A percentile compares a stretch with the other conserved stretches of the same genome.
Evolutionary conservation across 1,140 invertebrate species (phyloP).

Genomic region (Drosophila lowei): DNA sequence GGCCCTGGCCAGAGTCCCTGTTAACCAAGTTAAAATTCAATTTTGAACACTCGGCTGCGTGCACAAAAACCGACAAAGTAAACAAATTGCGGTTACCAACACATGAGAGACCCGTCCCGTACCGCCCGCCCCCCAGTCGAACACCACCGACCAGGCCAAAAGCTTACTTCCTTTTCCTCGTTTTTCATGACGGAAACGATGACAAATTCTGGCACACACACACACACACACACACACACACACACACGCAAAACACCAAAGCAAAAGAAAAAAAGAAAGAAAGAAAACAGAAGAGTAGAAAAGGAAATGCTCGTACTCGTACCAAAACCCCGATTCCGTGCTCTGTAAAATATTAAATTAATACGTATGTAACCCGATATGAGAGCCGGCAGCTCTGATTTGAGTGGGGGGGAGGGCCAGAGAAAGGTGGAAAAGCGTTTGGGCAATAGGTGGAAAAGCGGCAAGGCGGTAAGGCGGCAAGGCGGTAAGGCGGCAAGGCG

Average conservation of each 20-base stretch:
- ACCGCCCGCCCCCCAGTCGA: too few species aligned
- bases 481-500: too few species aligned
- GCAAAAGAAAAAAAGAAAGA: background rate
- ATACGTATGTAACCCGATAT: constrained; percentile 61
- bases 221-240: too few species aligned
- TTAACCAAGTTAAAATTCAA: constrained; percentile 76
- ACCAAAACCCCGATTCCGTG: constrained; percentile 29
- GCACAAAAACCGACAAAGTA: constrained; percentile 74
- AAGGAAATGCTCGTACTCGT: constrained; percentile 19
- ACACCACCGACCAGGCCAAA: constrained; percentile 30
- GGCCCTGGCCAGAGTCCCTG: constrained; percentile 45
- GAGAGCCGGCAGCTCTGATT: constrained; percentile 39
- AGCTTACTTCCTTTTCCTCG: constrained; percentile 24
- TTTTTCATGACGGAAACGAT: constrained; percentile 41
- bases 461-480: too few species aligned
- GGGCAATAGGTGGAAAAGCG: constrained; percentile 21
- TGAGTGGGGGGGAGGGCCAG: background rate
- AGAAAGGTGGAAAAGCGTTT: too few species aligned
- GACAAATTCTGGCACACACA: constrained; percentile 27
- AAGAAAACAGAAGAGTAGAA: background rate
- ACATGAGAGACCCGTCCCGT: constrained; percentile 48
- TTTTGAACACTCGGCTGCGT: constrained; percentile 71
- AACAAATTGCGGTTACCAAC: constrained; percentile 73
- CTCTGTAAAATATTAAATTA: constrained; percentile 66
- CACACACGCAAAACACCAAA: too few species aligned